Percentiles rank a stretch among this genome's conserved stretches.
Conservation (phyloP, 2,888 invertebrate species). For the Drosophila atripex region DNA sequence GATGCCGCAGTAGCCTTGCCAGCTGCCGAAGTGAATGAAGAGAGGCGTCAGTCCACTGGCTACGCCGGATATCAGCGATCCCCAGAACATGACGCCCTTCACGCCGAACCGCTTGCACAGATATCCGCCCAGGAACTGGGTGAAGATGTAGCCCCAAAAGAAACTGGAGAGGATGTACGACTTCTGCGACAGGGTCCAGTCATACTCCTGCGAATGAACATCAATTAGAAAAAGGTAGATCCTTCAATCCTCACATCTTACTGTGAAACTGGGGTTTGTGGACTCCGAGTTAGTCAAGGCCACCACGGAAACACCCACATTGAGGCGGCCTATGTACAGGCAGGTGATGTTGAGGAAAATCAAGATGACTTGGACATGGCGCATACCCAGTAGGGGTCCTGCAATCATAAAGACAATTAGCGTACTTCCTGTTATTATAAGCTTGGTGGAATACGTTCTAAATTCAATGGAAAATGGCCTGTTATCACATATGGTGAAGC, state of each 20-base stretch:
- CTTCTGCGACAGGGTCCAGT: slow-evolving; percentile 85
- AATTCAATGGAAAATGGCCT: neutral
- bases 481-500: slow-evolving; percentile 1
- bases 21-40: slow-evolving; percentile 87
- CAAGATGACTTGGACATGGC: slow-evolving; percentile 87
- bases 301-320: slow-evolving; percentile 89
- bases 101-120: slow-evolving; percentile 88
- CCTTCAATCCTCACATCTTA: slow-evolving; percentile 59
- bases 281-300: slow-evolving; percentile 88
- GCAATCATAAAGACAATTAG: slow-evolving; percentile 44
- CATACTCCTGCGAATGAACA: slow-evolving; percentile 63
- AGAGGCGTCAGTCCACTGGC: slow-evolving; percentile 87
- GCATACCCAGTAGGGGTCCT: slow-evolving; percentile 85
- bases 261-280: slow-evolving; percentile 84
- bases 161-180: slow-evolving; percentile 88
- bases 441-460: neutral
- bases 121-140: slow-evolving; percentile 87
- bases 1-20: slow-evolving; percentile 86
- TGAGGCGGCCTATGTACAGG: slow-evolving; percentile 87
- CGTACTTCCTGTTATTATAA: neutral
- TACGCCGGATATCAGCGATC: slow-evolving; percentile 87
- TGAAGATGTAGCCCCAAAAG: slow-evolving; percentile 90
- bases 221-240: neutral
- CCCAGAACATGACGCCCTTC: slow-evolving; percentile 85
- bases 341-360: slow-evolving; percentile 86